Percentiles rank a stretch among this genome's conserved stretches.
These are phyloP conservation scores for Agrilus mali DNA, from an alignment of 2,888 invertebrate species.

Conservation along the genomic window DNA sequence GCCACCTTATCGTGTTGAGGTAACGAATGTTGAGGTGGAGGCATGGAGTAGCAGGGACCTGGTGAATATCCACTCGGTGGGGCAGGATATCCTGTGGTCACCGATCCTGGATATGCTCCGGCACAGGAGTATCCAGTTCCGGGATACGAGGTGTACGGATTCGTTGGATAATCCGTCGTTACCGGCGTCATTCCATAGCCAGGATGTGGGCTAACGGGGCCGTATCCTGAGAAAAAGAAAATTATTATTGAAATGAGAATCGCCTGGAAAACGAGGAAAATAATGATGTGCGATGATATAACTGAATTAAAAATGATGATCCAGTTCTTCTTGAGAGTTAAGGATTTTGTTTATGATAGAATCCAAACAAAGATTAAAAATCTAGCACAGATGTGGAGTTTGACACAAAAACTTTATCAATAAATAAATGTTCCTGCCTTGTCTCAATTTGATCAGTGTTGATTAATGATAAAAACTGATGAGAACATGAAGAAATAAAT, in stretches of 20 bases:
- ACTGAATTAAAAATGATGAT: no score
- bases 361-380: no score
- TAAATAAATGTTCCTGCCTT: no score
- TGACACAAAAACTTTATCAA: no score
- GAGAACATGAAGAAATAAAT: not conserved
- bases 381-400: no score
- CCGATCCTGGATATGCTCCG: constrained; percentile 39
- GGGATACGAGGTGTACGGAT: constrained; percentile 52
- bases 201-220: constrained; percentile 73
- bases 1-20: constrained; percentile 58
- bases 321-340: no score
- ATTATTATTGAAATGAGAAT: not conserved
- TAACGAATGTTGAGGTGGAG: constrained; percentile 61
- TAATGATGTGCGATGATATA: no score
- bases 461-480: no score
- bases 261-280: no score
- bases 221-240: constrained; percentile 49
- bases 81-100: constrained; percentile 46
- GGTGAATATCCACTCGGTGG: constrained; percentile 44
- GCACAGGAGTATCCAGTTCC: constrained; percentile 29
- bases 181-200: constrained; percentile 66
- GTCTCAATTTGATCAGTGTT: no score
- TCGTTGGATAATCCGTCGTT: constrained; percentile 69
- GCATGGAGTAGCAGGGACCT: constrained; percentile 74
- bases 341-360: no score